Percentiles rank a stretch among this genome's conserved stretches.
Evolutionary conservation across 2,113 vertebrate species (phyloP).

Genomic region (Erythrolamprus reginae): DNA sequence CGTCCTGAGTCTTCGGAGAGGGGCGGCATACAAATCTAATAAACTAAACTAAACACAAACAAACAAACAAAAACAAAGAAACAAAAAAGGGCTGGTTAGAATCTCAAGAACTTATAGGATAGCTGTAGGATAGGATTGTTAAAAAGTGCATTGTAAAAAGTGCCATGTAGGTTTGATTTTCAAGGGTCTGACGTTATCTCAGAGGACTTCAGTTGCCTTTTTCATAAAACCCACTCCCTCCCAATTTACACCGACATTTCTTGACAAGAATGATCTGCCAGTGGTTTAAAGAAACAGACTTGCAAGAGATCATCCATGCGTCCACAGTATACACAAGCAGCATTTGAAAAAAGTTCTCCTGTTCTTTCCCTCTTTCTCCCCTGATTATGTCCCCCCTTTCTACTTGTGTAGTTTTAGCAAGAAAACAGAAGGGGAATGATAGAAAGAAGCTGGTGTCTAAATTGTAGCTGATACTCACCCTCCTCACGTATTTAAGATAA

Average conservation of each 20-base stretch:
- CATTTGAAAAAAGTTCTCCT: constrained; percentile 23
- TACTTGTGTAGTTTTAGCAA: constrained; percentile 1
- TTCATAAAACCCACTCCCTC: background rate
- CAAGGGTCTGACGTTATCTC: background rate
- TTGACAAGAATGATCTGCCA: background rate
- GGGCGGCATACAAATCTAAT: too few relatives aligned
- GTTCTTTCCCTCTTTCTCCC: constrained; percentile 5
- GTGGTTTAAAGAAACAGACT: background rate
- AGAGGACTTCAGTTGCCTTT: background rate
- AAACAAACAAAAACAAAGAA: background rate
- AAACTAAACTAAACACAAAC: too few relatives aligned
- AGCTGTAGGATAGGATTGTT: too few relatives aligned
- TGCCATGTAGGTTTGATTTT: background rate
- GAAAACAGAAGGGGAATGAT: constrained; percentile 17
- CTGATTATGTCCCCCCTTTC: background rate
- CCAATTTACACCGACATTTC: background rate
- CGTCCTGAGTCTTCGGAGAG: too few relatives aligned
- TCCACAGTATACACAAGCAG: background rate
- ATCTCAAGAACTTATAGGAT: background rate
- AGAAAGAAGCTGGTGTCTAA: background rate
- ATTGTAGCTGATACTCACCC: background rate
- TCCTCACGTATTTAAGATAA: constrained; percentile 15
- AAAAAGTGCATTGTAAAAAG: background rate
- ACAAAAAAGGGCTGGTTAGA: background rate
- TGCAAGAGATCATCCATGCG: background rate